These are phyloP conservation scores for Aphis craccivora DNA, from an alignment of 1,140 invertebrate genomes.

Conservation along the genomic window DNA sequence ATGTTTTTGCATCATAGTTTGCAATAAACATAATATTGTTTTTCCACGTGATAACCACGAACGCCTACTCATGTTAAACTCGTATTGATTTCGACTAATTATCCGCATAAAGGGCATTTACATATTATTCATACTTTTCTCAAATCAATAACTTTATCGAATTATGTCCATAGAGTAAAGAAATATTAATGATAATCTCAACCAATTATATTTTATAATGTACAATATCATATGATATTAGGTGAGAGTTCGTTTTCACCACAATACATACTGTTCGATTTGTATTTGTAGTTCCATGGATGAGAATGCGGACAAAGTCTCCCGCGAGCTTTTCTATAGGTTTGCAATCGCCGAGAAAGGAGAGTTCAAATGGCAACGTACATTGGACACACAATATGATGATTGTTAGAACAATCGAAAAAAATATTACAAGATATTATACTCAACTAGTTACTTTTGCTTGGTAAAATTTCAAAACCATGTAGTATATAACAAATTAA, in stretches of 20 bases:
- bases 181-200: not conserved
- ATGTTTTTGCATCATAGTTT: not conserved
- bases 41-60: conserved; percentile 24
- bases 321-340: not conserved
- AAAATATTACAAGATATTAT: not conserved
- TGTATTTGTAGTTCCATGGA: not conserved
- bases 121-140: not conserved
- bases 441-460: not conserved
- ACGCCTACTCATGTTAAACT: not conserved
- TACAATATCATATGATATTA: not conserved
- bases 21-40: not conserved
- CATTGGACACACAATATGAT: not conserved
- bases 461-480: not conserved
- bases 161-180: not conserved
- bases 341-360: not conserved
- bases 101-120: not conserved
- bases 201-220: not conserved
- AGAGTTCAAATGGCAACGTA: conserved; percentile 21
- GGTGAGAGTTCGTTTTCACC: not conserved
- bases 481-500: not conserved
- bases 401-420: not conserved
- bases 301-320: not conserved
- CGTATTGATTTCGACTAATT: not conserved
- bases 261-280: not conserved
- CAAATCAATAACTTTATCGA: not conserved